Base-by-base conservation (phyloP, 2,797 vertebrate species). In the Poecilia wingei region DNA sequence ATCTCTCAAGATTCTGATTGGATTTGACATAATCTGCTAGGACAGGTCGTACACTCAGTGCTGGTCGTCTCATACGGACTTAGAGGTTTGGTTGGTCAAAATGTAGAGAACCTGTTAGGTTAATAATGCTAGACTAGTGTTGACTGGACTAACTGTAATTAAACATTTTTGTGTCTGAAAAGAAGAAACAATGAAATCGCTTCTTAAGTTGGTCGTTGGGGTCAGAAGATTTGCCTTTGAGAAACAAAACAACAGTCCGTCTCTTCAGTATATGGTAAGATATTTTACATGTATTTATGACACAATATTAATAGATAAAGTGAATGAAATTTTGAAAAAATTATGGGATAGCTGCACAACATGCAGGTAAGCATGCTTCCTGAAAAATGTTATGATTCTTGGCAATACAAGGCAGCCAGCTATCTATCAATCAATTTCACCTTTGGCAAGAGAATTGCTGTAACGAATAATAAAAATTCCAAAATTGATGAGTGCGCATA, bases 11-110 rank as follows among this genome's bases (percentile, higher is more conserved):
- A 78, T 57, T n/a, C 77, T 88, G 89, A 94, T 90, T 84, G 90
- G 92, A 92, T 91, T 87, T 87, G 71, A 92, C 83, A 86, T 94
- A 94, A 94, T 94, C 93, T 89, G 88, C 85, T 77, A 81, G 75
- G 82, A 73, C 85, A 74, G 86, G 86, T 89, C 82, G 69, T 76
- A 85, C 81, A 77, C 87, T 80, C 68, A 75, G 80, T 81, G 80
- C 75, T 82, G 87, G 79, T 91, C 78, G 3, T 74, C 79, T 10
- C 77, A 12, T 59, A 31, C 20, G 76, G 59, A 43, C 68, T 74
- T 61, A 71, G 9, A n/a, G 31, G 47, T 41, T 1, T 80, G 47
- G 43, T 20, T 66, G 22, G 22, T 64, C 53, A 68, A 71, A 43
- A 80, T 71, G 66, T 51, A 71, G 39, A 4, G 6, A 71, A 31